These are phyloP conservation scores for Cepaea hortensis DNA, from an alignment of 2,888 invertebrate species.

Conservation along the genomic window DNA sequence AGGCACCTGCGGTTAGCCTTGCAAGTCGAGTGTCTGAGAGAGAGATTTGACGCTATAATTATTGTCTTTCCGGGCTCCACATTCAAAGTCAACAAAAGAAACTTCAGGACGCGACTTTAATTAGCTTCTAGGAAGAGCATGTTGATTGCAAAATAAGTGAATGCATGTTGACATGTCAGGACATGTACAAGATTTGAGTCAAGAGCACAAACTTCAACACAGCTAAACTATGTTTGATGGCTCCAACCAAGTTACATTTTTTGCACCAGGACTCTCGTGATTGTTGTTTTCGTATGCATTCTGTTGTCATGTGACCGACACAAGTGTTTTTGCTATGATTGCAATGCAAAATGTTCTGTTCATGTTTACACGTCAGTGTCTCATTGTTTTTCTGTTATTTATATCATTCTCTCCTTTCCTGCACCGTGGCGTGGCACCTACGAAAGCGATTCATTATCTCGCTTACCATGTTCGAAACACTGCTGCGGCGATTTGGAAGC, in stretches of 20 bases:
- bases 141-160: conserved; percentile 12
- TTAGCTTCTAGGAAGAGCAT: conserved; percentile 11
- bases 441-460: too few species aligned
- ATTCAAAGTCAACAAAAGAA: not conserved
- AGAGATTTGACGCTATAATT: conserved; percentile 2
- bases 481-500: too few species aligned
- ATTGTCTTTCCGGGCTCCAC: conserved; percentile 5
- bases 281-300: not conserved
- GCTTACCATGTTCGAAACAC: too few species aligned
- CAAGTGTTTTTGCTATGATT: too few species aligned
- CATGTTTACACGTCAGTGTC: too few species aligned
- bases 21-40: conserved; percentile 7
- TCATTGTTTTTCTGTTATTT: too few species aligned
- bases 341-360: too few species aligned
- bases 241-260: not conserved
- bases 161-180: conserved; percentile 17
- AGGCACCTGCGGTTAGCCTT: conserved; percentile 28
- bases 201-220: not conserved
- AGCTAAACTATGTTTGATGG: not conserved
- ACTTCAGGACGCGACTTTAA: not conserved
- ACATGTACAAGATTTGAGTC: not conserved
- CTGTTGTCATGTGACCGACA: too few species aligned
- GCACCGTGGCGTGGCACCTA: too few species aligned
- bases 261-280: not conserved
- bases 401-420: too few species aligned